Conservation (phyloP, 2,888 invertebrate species). For the Drosophila pegasa region DNA sequence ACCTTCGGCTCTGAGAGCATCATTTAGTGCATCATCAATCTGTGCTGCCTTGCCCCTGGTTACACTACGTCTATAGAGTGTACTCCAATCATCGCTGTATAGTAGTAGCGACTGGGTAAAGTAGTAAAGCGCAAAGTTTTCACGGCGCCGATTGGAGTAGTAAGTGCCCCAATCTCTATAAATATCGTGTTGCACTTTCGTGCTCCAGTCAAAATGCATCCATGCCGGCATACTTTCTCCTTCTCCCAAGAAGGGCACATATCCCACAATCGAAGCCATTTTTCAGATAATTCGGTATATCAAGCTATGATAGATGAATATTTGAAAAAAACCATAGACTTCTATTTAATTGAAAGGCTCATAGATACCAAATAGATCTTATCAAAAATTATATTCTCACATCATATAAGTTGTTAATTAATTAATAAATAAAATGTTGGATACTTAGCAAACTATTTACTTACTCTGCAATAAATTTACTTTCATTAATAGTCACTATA, state of each 20-base stretch:
- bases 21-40: constrained; percentile 67
- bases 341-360: neutral
- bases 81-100: constrained; percentile 66
- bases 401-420: neutral
- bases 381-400: neutral
- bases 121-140: constrained; percentile 77
- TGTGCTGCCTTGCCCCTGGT: constrained; percentile 76
- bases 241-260: constrained; percentile 1
- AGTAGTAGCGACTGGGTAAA: constrained; percentile 75
- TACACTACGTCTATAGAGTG: constrained; percentile 76
- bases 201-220: constrained; percentile 72
- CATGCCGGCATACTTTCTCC: constrained; percentile 59
- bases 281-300: neutral
- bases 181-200: constrained; percentile 77
- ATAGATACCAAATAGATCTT: neutral
- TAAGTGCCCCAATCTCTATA: constrained; percentile 82
- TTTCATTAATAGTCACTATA: neutral
- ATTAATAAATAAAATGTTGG: neutral
- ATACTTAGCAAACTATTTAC: neutral
- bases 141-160: constrained; percentile 77
- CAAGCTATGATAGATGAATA: neutral
- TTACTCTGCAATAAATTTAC: constrained; percentile 2
- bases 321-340: too few species aligned
- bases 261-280: constrained; percentile 62
- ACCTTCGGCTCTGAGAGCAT: constrained; percentile 75